Conservation (phyloP, 2,113 vertebrate species). For the Lycocorax pyrrhopterus region DNA sequence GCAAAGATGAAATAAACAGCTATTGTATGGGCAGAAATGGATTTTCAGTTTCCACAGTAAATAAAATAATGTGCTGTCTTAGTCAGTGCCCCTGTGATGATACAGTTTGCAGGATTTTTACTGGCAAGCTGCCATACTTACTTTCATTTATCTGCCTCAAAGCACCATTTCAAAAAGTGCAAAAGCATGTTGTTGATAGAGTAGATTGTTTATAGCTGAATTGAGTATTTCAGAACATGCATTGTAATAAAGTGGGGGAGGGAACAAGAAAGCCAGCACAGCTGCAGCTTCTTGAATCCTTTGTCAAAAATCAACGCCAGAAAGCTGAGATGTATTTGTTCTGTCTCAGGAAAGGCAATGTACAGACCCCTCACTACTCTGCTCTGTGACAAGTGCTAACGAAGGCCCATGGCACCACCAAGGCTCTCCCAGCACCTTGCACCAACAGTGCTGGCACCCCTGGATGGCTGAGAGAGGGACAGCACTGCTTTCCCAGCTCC, state of each 20-base stretch:
- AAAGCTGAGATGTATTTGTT: conserved; percentile 60
- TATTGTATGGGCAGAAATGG: conserved; percentile 71
- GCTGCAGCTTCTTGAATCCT: conserved; percentile 71
- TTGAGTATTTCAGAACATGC: conserved; percentile 80
- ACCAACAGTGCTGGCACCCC: neutral
- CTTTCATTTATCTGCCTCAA: conserved; percentile 89
- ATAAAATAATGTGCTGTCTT: conserved; percentile 68
- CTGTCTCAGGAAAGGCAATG: conserved; percentile 55
- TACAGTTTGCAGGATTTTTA: conserved; percentile 77
- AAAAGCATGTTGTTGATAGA: conserved; percentile 95
- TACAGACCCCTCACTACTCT: conserved; percentile 48
- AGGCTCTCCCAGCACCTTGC: conserved; percentile 24
- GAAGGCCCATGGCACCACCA: neutral
- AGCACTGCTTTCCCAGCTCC: neutral
- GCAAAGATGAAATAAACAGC: conserved; percentile 70
- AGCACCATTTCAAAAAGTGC: conserved; percentile 92
- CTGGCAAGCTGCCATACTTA: conserved; percentile 85
- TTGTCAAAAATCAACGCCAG: conserved; percentile 66
- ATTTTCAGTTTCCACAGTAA: conserved; percentile 73
- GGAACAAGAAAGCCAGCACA: conserved; percentile 52
- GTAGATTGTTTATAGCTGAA: conserved; percentile 92
- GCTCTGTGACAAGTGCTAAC: conserved; percentile 64
- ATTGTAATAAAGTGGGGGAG: conserved; percentile 79
- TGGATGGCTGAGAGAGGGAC: neutral
- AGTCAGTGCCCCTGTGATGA: conserved; percentile 63